Evolutionary conservation across 2,888 invertebrate species (phyloP), one percentile per base, ranked within the genome.

Genomic region (Drosophila trichaetosa): DNA sequence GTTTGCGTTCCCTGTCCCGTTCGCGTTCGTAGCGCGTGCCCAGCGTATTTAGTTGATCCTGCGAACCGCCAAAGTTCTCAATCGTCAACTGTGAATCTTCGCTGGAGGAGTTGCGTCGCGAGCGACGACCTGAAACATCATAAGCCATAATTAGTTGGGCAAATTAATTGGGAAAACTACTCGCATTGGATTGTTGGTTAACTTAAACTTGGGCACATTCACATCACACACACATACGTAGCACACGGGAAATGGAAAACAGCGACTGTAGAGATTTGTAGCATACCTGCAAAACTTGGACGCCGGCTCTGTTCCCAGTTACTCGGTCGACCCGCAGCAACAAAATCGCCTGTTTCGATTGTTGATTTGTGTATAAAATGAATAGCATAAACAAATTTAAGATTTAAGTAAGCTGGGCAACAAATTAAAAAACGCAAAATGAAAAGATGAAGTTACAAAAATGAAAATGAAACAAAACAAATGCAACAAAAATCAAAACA

Each of bases 61-160:
- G 97, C 79, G 97, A 97, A 67, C 98, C 98, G 54, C 98, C 98
- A 93, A 98, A 98, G 94, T 98, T 98, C 94, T 98, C 98, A 64
- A 98, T 96, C 0, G 98, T 98, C 82, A 98, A 94, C 93, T 98
- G 97, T 38, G 97, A 97, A 92, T 98, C 98, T 91, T 98, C 98
- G 73, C 95, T 95, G 58, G 97, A 94, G 79, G 97, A 98, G 91
- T 97, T 97, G 75, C 97, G 94, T 24, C 98, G 94, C 53, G 97
- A 98, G 53, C 98, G 95, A 5, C 97, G 95, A 1, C 97, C 97
- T 69, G 71, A 57, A 89, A 87, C 11, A 33, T 34, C 5, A 46
- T 49, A 1, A 8, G 21, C 13, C 29, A 40, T 1, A 27, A 36
- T 69, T 36, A 62, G 57, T 13, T 24, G 0, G 13, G n/a, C 16